phyloP scores from a whole-genome alignment of 1,140 invertebrate genomes.

The Marisa cornuarietis region DNA sequence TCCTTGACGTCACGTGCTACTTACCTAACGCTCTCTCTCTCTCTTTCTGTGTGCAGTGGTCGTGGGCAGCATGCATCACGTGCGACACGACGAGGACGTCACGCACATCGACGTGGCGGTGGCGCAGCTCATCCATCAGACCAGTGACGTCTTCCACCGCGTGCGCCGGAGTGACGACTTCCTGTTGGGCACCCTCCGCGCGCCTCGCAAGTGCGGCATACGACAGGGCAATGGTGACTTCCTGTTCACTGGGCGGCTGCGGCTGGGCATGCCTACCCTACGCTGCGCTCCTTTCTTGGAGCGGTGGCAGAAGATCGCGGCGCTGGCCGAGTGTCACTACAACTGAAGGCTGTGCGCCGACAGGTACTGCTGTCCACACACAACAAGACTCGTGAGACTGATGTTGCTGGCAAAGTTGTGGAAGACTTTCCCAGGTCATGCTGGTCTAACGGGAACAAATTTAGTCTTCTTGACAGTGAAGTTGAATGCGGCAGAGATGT shows the following conservation, averaged over 20 bases:
- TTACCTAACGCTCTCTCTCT: neutral
- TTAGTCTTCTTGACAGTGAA: no score
- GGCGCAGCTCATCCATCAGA: slow-evolving; percentile 44
- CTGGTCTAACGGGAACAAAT: no score
- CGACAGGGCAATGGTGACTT: slow-evolving; percentile 78
- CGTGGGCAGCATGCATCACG: slow-evolving; percentile 43
- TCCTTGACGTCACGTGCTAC: no score
- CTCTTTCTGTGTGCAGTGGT: slow-evolving; percentile 46
- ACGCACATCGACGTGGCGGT: slow-evolving; percentile 42
- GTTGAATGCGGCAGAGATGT: no score
- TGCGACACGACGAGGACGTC: slow-evolving; percentile 29
- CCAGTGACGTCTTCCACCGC: slow-evolving; percentile 28
- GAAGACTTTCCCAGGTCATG: no score
- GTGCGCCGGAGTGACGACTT: slow-evolving; percentile 23
- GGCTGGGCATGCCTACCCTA: slow-evolving; percentile 76
- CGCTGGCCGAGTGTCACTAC: slow-evolving; percentile 68
- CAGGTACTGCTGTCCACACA: no score
- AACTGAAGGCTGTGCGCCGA: slow-evolving; percentile 65
- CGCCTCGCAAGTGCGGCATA: slow-evolving; percentile 76
- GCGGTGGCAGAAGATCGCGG: slow-evolving; percentile 75
- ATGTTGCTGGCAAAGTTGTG: no score
- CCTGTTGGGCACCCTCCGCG: slow-evolving; percentile 60
- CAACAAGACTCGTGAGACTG: no score
- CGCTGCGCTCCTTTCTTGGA: slow-evolving; percentile 78
- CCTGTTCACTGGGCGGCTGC: slow-evolving; percentile 79